Conservation (phyloP, 2,113 vertebrate species). For the Eudyptes chrysolophus region DNA sequence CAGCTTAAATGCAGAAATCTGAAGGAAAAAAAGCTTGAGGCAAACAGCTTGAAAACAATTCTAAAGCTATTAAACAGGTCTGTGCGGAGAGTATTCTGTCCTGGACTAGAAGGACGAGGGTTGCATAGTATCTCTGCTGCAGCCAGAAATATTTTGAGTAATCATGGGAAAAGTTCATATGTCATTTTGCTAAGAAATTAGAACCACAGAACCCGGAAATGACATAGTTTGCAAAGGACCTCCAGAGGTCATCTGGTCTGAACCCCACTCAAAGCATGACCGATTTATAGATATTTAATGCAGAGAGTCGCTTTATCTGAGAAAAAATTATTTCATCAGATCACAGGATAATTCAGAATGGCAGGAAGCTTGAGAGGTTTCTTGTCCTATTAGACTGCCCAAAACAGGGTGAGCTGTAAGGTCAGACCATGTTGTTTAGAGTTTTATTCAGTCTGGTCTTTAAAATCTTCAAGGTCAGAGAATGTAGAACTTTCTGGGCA, state of each 20-base stretch:
- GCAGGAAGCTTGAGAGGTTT: not conserved
- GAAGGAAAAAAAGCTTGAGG: slow-evolving; percentile 13
- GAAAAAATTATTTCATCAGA: not conserved
- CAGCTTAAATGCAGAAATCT: slow-evolving; percentile 39
- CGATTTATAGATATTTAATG: not conserved
- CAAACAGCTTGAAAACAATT: slow-evolving; percentile 26
- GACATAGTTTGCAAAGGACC: not conserved
- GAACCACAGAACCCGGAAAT: not conserved
- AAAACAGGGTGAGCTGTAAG: not conserved
- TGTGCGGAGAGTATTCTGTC: not conserved
- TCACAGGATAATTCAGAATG: not conserved
- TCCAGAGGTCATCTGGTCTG: not conserved
- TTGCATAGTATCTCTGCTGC: not conserved
- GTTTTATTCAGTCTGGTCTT: not conserved
- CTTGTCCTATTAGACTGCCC: not conserved
- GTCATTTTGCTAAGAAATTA: not conserved
- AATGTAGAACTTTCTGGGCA: not conserved
- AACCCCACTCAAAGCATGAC: not conserved
- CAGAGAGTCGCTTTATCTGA: not conserved
- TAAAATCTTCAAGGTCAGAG: not conserved
- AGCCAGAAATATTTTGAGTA: not conserved
- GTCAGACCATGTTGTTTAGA: not conserved
- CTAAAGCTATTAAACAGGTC: slow-evolving; percentile 5
- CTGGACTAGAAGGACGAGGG: not conserved
- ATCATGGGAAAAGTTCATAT: not conserved